A percentile compares a stretch with the other conserved stretches of the same genome.
phyloP scores from a whole-genome alignment of 2,113 vertebrate species.

The Pantherophis guttatus region DNA sequence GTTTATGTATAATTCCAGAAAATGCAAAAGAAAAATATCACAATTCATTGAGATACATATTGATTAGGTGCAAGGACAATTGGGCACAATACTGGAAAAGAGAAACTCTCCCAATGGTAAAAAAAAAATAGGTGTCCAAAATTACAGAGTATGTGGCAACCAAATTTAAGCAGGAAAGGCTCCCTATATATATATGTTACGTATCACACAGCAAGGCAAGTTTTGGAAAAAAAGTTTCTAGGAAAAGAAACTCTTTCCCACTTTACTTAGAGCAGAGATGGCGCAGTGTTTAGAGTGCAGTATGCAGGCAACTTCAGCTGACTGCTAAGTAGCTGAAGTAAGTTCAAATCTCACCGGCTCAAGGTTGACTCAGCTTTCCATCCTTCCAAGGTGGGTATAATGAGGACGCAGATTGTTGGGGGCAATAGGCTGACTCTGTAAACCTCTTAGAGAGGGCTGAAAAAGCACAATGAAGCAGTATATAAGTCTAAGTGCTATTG shows the following conservation, averaged over 20 bases:
- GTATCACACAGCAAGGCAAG: background rate
- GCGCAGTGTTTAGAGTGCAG: no score
- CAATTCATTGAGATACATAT: background rate
- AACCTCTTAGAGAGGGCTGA: no score
- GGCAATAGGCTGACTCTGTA: no score
- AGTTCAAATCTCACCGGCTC: no score
- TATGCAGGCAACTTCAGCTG: no score
- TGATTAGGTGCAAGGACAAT: background rate
- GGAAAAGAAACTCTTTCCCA: background rate
- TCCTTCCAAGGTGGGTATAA: no score
- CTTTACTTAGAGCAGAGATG: no score
- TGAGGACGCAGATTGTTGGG: no score
- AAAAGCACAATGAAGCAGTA: no score
- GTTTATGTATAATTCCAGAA: background rate
- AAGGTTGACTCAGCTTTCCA: no score
- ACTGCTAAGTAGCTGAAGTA: no score
- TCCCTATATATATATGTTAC: background rate
- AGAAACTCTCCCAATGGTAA: background rate
- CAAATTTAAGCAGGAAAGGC: background rate
- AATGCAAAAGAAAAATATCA: background rate
- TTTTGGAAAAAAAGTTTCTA: background rate
- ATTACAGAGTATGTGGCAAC: background rate
- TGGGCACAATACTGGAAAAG: background rate
- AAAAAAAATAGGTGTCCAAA: background rate
- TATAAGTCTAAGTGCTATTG: no score